A percentile compares a stretch with the other conserved stretches of the same genome.
These are phyloP conservation scores for Raja brachyura DNA, from an alignment of 2,113 vertebrate species.

Conservation along the genomic window DNA sequence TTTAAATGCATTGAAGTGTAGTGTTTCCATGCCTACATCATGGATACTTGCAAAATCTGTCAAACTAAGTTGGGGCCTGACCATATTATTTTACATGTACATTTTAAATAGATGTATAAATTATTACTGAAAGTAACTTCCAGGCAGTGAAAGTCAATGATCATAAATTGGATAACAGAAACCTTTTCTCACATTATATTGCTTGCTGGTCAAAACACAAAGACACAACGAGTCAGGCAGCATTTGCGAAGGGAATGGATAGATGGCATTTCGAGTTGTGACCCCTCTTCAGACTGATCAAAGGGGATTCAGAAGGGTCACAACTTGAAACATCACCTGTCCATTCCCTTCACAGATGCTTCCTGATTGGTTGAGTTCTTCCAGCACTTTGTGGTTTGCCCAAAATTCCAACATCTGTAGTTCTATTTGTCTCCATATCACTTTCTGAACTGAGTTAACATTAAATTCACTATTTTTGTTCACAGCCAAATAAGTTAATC, in stretches of 20 bases:
- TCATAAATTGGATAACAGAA: not conserved
- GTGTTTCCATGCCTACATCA: not conserved
- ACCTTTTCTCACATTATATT: not conserved
- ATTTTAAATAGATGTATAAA: not conserved
- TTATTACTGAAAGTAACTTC: not conserved
- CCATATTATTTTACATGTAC: not conserved
- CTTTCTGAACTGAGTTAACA: not conserved
- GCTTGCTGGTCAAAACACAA: no score
- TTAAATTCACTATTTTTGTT: not conserved
- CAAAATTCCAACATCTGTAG: no score
- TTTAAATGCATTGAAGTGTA: not conserved
- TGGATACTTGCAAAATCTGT: not conserved
- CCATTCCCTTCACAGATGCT: no score
- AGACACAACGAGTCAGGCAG: no score
- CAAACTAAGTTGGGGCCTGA: not conserved
- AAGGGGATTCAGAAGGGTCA: no score
- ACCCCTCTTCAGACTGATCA: no score
- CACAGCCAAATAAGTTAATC: not conserved
- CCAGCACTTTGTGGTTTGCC: no score
- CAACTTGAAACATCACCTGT: no score
- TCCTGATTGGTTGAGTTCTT: no score
- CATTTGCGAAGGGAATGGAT: no score
- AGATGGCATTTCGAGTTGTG: no score
- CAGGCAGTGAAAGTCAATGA: not conserved
- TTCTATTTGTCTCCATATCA: not conserved